Evolutionary conservation across 2,888 invertebrate genomes (phyloP), one percentile per base, ranked within the genome.

Genomic region (Abrostola triplasia): DNA sequence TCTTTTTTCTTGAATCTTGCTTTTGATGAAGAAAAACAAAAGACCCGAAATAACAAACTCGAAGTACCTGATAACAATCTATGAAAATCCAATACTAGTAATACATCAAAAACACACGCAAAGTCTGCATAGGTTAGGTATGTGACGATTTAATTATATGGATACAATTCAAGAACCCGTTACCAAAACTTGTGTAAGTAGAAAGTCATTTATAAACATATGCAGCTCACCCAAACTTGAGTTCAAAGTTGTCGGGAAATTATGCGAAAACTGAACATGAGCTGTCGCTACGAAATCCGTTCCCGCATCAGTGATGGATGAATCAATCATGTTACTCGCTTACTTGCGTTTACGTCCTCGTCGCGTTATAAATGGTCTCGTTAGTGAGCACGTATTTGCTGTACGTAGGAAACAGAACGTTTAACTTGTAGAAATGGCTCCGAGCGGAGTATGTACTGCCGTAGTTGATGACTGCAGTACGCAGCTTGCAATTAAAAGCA

Each of bases 281-380:
- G 59, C 36, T 36, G 44, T 52, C 59, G 13, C 42, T 12, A 65
- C 65, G 65, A 52, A 65, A 75, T 75, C 71, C 57, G 70, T 35
- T 64, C 37, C 13, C 52, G 42, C 58, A 59, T 60, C 70, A 13
- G 70, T 44, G 62, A 70, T 57, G 54, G 76, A 49, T 65, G 63
- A 59, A 77, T 76, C 68, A 76, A 78, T 77, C 79, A 76, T 59
- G 50, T 55, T 60, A 44, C 47, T 36, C 56, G 58, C 68, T 71
- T 64, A 65, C 76, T 71, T 75, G 75, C 70, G 55, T 59, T 66
- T 63, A 64, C 37, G 75, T 70, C 77, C 41, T 48, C 9, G 36
- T 49, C 44, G 24, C 48, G 63, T 75, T 63, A 79, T 73, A 70
- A 73, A 75, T 67, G 59, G 67, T 56, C 67, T 73, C 58, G 67